Evolutionary conservation across 2,113 vertebrate species (phyloP), one percentile per base, ranked within the genome.

Genomic region (Helogale parvula): DNA sequence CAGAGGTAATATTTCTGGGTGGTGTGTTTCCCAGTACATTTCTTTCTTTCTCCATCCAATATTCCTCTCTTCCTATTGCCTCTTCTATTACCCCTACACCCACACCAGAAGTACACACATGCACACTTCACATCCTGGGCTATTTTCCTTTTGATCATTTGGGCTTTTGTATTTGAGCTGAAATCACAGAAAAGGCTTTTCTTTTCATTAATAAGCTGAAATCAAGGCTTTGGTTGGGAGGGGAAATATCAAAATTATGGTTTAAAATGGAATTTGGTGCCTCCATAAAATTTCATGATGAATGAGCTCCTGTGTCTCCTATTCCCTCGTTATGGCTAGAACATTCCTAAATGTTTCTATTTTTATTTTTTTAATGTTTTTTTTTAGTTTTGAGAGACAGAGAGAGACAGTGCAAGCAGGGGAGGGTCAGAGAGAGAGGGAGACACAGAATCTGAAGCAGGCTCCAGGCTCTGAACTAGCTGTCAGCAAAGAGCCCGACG

Each of bases 181-280:
- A 41, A 88, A 45, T 96, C 57, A 81, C 57, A 79, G 45, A 31
- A 38, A 54, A 35, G 1, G 76, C 45, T 65, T 89, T 92, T 52
- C 23, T 90, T 91, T 94, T 87, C 54, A 79, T 76, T 74, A 94
- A 92, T 91, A 15, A 92, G 33, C 76, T 82, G 25, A 85, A 13
- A 11, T 93, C 25, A 85, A 83, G 31, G 74, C 68, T 97, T 82
- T 33, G 11, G 3, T 89, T 88, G 3, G 66, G 45, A 80, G 41
- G 13, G 89, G 71, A 91, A 92, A 69, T 87, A 25, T 72, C 76
- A 88, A 74, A 54, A 21, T 63, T 86, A 38, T n/a, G 72, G 45
- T 6, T 94, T 76, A 87, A 92, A 92, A 91, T 94, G 5, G 82
- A 94, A 60, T 76, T 35, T 29, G 45, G 2, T 50, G 31, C 68